A percentile compares a stretch with the other conserved stretches of the same genome.
Evolutionary conservation across 1,140 invertebrate genomes (phyloP).

Genomic region (Panonychus citri): DNA sequence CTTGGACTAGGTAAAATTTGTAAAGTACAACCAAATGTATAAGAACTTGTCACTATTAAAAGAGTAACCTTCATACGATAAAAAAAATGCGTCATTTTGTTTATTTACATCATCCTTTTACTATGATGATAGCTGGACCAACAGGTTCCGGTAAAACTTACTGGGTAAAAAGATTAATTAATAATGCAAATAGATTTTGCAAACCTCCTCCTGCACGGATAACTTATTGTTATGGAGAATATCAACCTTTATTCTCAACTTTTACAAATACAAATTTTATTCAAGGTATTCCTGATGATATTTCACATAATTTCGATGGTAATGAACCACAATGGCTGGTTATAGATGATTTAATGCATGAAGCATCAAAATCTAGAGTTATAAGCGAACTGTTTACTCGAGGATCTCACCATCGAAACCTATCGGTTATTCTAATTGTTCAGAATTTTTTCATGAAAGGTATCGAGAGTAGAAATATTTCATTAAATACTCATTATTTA

Average conservation of each 20-base stretch:
- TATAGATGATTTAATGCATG: conserved; percentile 23
- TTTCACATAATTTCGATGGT: no score
- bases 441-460: conserved; percentile 24
- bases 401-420: conserved; percentile 21
- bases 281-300: no score
- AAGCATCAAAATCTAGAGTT: conserved; percentile 16
- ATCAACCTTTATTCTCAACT: background rate
- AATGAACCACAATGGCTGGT: conserved; percentile 9
- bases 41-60: no score
- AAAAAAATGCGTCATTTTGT: background rate
- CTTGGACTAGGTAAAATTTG: no score
- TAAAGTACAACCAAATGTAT: background rate
- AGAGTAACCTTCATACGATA: background rate
- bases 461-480: conserved; percentile 18
- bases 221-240: background rate
- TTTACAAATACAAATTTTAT: no score
- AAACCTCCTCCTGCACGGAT: background rate
- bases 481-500: no score
- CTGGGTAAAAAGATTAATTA: no score
- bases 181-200: background rate
- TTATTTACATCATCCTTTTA: background rate
- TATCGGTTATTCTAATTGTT: conserved; percentile 23
- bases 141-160: background rate
- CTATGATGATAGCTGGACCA: background rate
- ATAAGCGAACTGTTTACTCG: conserved; percentile 23